These are phyloP conservation scores for Oreohelix idahoensis DNA, from an alignment of 1,140 invertebrate genomes.

Conservation along the genomic window DNA sequence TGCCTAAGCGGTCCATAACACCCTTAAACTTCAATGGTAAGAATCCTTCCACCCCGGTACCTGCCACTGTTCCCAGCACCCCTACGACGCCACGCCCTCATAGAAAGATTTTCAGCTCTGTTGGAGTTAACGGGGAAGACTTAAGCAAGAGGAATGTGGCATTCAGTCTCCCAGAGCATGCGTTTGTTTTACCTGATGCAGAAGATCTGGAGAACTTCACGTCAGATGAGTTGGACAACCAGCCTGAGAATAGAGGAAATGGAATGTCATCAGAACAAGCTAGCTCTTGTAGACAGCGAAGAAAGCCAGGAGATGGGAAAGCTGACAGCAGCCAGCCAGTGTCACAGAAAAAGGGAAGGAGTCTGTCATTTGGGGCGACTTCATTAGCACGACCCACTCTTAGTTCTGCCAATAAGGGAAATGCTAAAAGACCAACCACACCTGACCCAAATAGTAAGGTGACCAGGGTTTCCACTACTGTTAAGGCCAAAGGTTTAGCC, in stretches of 20 bases:
- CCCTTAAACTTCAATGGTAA: not conserved
- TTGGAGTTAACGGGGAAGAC: not conserved
- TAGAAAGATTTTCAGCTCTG: not conserved
- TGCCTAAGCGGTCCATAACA: slow-evolving; percentile 9
- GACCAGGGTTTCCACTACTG: not conserved
- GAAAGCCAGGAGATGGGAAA: not conserved
- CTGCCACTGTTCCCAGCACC: slow-evolving; percentile 33
- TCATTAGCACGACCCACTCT: slow-evolving; percentile 11
- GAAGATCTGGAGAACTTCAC: slow-evolving; percentile 20
- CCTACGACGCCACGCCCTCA: slow-evolving; percentile 14
- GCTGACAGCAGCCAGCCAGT: not conserved
- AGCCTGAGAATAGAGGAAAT: not conserved
- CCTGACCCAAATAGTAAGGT: slow-evolving; percentile 1
- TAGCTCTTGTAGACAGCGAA: not conserved
- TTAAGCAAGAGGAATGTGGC: slow-evolving; percentile 19
- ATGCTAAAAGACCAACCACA: slow-evolving; percentile 12
- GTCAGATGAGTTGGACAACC: slow-evolving; percentile 20
- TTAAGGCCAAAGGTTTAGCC: not conserved
- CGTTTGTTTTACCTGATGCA: slow-evolving; percentile 31
- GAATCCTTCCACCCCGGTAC: not conserved
- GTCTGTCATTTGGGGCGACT: slow-evolving; percentile 31
- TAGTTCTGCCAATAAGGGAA: not conserved
- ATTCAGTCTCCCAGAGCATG: slow-evolving; percentile 30
- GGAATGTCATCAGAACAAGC: not conserved
- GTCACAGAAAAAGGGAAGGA: slow-evolving; percentile 13